Evolutionary conservation across 2,888 invertebrate species (phyloP).

Genomic region (Drosophila pegasa): DNA sequence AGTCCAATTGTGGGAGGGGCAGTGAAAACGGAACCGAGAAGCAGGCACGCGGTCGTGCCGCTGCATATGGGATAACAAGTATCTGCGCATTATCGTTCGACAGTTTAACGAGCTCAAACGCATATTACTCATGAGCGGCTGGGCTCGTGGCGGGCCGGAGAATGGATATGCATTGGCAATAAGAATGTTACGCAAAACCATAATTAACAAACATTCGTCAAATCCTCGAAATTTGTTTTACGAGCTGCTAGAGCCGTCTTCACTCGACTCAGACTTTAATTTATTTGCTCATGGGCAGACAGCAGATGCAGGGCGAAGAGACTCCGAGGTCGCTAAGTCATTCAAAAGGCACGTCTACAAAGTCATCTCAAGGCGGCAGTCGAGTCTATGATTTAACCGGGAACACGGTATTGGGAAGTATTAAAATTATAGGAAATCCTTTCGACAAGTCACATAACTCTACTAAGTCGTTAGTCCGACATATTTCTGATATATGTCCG

Average conservation of each 20-base stretch:
- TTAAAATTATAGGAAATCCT: slow-evolving; percentile 74
- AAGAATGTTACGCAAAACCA: slow-evolving; percentile 73
- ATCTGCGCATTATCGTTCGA: slow-evolving; percentile 62
- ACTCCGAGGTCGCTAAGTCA: slow-evolving; percentile 3
- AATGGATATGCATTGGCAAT: slow-evolving; percentile 33
- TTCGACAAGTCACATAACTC: slow-evolving; percentile 73
- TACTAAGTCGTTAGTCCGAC: slow-evolving; percentile 57
- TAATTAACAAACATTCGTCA: slow-evolving; percentile 76
- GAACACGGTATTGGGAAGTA: slow-evolving; percentile 53
- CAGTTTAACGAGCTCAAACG: slow-evolving; percentile 77
- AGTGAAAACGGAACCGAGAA: slow-evolving; percentile 10
- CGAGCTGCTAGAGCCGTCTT: slow-evolving; percentile 48
- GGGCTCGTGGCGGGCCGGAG: slow-evolving; percentile 35
- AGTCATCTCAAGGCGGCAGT: slow-evolving; percentile 19
- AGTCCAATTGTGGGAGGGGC: slow-evolving; percentile 6
- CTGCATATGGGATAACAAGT: slow-evolving; percentile 63
- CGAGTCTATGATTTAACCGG: slow-evolving; percentile 55
- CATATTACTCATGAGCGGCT: slow-evolving; percentile 70
- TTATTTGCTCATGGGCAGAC: slow-evolving; percentile 60
- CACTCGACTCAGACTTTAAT: slow-evolving; percentile 56
- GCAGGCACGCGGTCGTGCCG: slow-evolving; percentile 58
- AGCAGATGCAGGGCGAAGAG: slow-evolving; percentile 8
- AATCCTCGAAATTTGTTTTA: slow-evolving; percentile 66
- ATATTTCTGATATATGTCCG: slow-evolving; percentile 68
- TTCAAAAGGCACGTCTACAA: slow-evolving; percentile 32